These are phyloP conservation scores for Paradisaea rubra DNA, from an alignment of 2,113 vertebrate species.

Conservation along the genomic window DNA sequence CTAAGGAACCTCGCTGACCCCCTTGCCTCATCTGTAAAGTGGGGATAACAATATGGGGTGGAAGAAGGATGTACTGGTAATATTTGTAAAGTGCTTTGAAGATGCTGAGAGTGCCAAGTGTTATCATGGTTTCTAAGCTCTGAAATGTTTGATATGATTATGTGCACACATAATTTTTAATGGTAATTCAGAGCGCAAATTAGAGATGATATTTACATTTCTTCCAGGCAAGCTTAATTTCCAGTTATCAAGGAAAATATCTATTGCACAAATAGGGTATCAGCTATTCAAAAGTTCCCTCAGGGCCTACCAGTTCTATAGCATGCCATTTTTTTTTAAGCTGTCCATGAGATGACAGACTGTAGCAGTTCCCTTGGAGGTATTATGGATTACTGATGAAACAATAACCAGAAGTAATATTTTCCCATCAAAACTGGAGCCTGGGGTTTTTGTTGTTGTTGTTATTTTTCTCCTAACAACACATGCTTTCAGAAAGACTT, in stretches of 20 bases:
- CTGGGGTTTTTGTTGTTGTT: conserved; percentile 4
- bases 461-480: conserved; percentile 28
- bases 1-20: not conserved
- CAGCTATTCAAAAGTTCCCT: conserved; percentile 63
- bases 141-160: conserved; percentile 66
- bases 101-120: conserved; percentile 42
- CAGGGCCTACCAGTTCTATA: conserved; percentile 53
- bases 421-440: conserved; percentile 56
- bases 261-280: conserved; percentile 66
- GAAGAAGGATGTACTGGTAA: conserved; percentile 4
- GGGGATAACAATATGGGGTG: conserved; percentile 47
- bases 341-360: conserved; percentile 61
- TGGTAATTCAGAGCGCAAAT: conserved; percentile 68
- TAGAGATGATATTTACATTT: conserved; percentile 68
- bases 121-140: conserved; percentile 59
- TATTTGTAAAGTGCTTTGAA: conserved; percentile 54
- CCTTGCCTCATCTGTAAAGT: conserved; percentile 20
- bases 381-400: conserved; percentile 67
- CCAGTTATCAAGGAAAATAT: conserved; percentile 65
- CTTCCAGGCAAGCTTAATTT: conserved; percentile 72
- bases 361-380: conserved; percentile 56
- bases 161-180: conserved; percentile 62
- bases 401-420: conserved; percentile 64
- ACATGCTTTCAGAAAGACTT: conserved; percentile 1
- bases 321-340: conserved; percentile 55